These are phyloP conservation scores for Chymomyza procnemis DNA, from an alignment of 2,888 invertebrate species.

Conservation along the genomic window DNA sequence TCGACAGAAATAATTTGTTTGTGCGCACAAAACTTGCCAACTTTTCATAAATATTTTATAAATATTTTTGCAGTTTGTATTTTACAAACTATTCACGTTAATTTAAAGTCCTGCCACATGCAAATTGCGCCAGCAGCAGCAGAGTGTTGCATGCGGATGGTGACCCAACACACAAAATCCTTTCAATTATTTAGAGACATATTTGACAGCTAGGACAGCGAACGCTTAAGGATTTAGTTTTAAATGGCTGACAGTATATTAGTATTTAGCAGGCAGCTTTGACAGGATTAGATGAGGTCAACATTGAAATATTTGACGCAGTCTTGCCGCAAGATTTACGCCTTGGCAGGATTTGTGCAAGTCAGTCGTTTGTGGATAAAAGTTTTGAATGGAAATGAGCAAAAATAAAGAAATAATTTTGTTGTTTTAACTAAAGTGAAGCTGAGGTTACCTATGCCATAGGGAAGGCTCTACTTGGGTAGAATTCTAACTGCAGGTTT, in stretches of 20 bases:
- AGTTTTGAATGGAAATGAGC: too few species aligned
- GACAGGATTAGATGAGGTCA: background rate
- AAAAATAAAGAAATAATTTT: too few species aligned
- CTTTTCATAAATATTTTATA: constrained; percentile 2
- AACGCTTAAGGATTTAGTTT: too few species aligned
- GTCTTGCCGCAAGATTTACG: too few species aligned
- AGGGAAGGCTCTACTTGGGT: too few species aligned
- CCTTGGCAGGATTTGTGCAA: too few species aligned
- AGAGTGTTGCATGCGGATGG: background rate
- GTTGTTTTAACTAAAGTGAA: too few species aligned
- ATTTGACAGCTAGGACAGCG: background rate
- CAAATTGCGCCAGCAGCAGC: background rate
- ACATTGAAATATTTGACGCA: too few species aligned
- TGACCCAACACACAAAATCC: background rate
- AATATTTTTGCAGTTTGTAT: constrained; percentile 4
- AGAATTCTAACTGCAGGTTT: too few species aligned
- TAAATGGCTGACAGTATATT: background rate
- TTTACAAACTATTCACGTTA: background rate
- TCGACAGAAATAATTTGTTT: background rate
- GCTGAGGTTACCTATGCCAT: too few species aligned
- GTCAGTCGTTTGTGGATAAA: too few species aligned
- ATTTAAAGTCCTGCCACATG: background rate
- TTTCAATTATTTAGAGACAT: background rate
- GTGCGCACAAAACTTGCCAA: background rate
- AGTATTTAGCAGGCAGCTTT: background rate